Base-by-base conservation (phyloP, 2,888 invertebrate genomes). In the Lepidocyrtinus sp. region DNA sequence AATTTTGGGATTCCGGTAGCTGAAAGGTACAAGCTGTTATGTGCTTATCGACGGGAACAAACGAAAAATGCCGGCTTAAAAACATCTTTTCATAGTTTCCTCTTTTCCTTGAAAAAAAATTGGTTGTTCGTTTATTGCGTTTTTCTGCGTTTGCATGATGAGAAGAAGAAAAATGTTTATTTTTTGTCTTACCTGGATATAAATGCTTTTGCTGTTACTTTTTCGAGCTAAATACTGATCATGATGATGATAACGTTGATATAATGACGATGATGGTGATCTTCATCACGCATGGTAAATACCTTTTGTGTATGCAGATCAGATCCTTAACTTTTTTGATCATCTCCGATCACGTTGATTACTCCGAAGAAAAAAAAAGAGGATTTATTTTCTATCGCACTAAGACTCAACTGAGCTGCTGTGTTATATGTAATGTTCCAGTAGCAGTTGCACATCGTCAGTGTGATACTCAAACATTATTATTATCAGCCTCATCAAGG, bases 261-360 rank as follows among this genome's bases (percentile, higher is more conserved):
- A 72, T 62, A n/a, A 72, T 65, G 21, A 55, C 46, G 55, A 45
- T 61, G 45, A 67, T 77, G 76, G 65, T 46, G 59, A 72, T 77
- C 61, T 25, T 77, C 61, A 70, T 72, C 72, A 65, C 68, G 65
- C 75, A 75, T 77, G 26, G 26, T 76, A 70, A 76, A 71, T 77
- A 77, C 70, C 70, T 64, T 70, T 17, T 77, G 77, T 71, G 77
- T 72, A 77, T 78, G 78, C 78, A 78, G 72, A 78, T 78, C 78
- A 78, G 50, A 70, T 70, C 61, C 55, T 24, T 55, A 9, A 15
- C 55, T 55, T 55, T 55, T n/a, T 55, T 55, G 55, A 55, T 68
- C 68, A 68, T 22, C 55, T 55, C 24, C 55, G 46, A 19, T 63
- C 24, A 26, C 55, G 12, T 19, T 71, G 71, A 71, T 71, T 59